Conservation (phyloP, 2,113 vertebrate genomes). For the Micromys minutus region DNA sequence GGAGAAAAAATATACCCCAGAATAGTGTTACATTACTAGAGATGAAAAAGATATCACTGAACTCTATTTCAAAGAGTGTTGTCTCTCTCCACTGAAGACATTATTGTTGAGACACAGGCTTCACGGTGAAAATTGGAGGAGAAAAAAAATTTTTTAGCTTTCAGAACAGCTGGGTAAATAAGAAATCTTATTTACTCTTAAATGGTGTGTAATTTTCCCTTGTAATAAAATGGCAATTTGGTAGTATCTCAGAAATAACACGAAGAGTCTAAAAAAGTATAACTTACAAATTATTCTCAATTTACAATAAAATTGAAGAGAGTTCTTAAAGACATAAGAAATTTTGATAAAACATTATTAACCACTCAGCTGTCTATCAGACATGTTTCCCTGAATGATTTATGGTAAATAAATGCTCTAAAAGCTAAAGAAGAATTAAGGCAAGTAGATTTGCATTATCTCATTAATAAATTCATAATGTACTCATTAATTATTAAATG, state of each 20-base stretch:
- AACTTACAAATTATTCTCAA: background rate
- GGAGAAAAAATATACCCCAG: background rate
- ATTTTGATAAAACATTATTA: background rate
- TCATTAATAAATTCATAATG: background rate
- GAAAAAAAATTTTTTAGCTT: background rate
- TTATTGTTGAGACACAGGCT: background rate
- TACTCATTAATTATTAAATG: constrained; percentile 1
- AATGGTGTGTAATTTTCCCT: background rate
- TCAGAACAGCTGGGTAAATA: background rate
- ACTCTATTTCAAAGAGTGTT: background rate
- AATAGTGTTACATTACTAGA: background rate
- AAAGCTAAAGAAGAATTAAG: background rate
- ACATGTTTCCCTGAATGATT: background rate
- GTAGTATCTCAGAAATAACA: background rate
- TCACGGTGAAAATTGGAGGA: background rate
- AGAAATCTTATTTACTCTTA: background rate
- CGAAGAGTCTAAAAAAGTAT: background rate
- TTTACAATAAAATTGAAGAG: background rate
- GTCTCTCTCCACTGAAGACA: background rate
- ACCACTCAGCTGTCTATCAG: background rate
- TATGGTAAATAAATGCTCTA: background rate
- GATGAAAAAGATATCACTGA: background rate
- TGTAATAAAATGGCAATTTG: background rate
- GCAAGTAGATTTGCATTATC: background rate
- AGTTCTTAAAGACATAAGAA: background rate